Percentiles rank a stretch among this genome's conserved stretches.
Evolutionary conservation across 2,113 vertebrate genomes (phyloP).

Genomic region (Manacus vitellinus): DNA sequence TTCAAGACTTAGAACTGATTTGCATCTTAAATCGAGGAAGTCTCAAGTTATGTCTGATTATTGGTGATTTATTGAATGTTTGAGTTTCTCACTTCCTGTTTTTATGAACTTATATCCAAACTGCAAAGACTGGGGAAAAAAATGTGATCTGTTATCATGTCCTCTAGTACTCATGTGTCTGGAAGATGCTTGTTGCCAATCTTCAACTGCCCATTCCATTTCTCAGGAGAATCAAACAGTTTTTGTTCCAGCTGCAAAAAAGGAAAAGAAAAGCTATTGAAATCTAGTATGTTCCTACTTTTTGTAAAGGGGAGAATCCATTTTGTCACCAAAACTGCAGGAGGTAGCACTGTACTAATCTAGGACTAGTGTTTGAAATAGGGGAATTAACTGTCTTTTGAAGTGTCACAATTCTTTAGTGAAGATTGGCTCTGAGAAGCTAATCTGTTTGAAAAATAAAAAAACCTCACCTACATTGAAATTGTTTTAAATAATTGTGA

Average conservation of each 20-base stretch:
- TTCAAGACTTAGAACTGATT: neutral
- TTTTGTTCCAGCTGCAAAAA: neutral
- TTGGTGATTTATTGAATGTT: neutral
- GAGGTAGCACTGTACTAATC: neutral
- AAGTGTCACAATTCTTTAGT: neutral
- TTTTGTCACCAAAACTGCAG: neutral
- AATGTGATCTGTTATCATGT: neutral
- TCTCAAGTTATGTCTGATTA: neutral
- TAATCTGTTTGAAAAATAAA: neutral
- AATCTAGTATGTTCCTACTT: neutral
- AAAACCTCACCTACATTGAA: neutral
- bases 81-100: neutral
- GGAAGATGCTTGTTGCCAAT: neutral
- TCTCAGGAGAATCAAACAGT: neutral
- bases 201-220: neutral
- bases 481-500: neutral
- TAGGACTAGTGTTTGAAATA: neutral
- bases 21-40: neutral
- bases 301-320: neutral
- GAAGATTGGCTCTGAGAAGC: neutral
- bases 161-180: fast-evolving
- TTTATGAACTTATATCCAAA: neutral
- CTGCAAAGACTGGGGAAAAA: neutral
- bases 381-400: neutral
- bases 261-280: neutral